These are phyloP conservation scores for Brachionus koreanus DNA, from an alignment of 1,140 invertebrate species.

Conservation along the genomic window DNA sequence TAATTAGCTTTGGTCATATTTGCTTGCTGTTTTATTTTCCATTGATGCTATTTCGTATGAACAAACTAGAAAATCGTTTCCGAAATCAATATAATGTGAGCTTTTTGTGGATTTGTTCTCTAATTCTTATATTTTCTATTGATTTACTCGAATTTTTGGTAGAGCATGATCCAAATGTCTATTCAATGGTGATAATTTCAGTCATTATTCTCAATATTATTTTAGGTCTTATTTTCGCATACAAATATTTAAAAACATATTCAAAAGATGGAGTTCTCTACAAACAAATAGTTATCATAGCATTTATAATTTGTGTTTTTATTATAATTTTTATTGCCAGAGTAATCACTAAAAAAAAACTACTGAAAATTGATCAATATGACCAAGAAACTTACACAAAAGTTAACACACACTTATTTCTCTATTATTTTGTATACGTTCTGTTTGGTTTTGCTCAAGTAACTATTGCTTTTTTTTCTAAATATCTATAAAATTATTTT, in stretches of 20 bases:
- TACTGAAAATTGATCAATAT: background rate
- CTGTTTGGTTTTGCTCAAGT: slow-evolving; percentile 2
- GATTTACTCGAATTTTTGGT: slow-evolving; percentile 4
- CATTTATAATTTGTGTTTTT: background rate
- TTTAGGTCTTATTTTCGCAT: background rate
- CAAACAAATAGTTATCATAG: background rate
- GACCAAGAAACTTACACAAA: background rate
- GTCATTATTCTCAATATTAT: background rate
- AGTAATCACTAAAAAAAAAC: background rate
- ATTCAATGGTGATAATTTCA: background rate
- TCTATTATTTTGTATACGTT: slow-evolving; percentile 24
- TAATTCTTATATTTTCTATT: background rate
- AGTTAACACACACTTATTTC: slow-evolving; percentile 16
- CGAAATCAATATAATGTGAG: slow-evolving; percentile 23
- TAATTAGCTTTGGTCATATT: background rate
- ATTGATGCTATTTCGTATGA: background rate
- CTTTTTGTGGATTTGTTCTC: background rate
- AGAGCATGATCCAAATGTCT: background rate
- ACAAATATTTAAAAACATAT: background rate
- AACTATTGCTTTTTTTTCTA: background rate
- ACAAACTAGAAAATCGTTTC: background rate
- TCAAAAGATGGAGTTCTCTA: background rate
- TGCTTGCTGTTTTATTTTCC: background rate
- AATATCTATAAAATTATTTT: background rate
- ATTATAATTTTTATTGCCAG: background rate